These are phyloP conservation scores for Vimba vimba DNA, from an alignment of 2,113 vertebrate genomes.

Conservation along the genomic window DNA sequence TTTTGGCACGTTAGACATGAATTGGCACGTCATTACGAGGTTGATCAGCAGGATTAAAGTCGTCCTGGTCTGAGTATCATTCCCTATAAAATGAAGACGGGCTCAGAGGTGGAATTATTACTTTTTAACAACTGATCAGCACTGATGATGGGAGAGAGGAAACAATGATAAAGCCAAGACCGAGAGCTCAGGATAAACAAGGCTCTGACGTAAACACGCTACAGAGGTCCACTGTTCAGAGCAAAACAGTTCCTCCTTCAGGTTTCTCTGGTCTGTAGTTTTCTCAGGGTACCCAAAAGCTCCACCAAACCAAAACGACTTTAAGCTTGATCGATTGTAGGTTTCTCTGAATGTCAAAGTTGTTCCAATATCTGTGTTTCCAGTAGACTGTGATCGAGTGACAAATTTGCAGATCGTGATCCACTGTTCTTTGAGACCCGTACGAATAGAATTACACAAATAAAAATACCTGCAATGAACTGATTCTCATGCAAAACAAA, in stretches of 20 bases:
- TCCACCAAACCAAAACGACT: conserved; percentile 4
- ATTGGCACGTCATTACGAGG: conserved; percentile 43
- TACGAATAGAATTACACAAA: conserved; percentile 56
- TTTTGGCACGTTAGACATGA: conserved; percentile 52
- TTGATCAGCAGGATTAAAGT: conserved; percentile 25
- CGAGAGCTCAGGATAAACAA: conserved; percentile 1
- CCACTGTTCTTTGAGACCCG: conserved; percentile 44
- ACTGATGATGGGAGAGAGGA: not conserved
- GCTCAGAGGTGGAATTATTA: conserved; percentile 9
- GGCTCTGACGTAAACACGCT: conserved; percentile 19
- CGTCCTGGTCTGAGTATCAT: conserved; percentile 9
- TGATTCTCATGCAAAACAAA: conserved; percentile 56
- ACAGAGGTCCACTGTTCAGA: conserved; percentile 21
- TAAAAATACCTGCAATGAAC: conserved; percentile 52
- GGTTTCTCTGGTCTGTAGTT: not conserved
- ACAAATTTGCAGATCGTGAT: conserved; percentile 7
- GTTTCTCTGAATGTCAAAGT: conserved; percentile 3
- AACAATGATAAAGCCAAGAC: not conserved
- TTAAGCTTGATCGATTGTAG: not conserved
- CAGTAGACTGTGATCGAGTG: not conserved
- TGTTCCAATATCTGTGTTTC: not conserved
- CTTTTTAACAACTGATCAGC: not conserved
- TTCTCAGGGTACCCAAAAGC: not conserved
- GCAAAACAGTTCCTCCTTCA: conserved; percentile 7
- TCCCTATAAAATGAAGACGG: conserved; percentile 3